A percentile compares a stretch with the other conserved stretches of the same genome.
These are phyloP conservation scores for Graptemys geographica DNA, from an alignment of 2,797 vertebrate species.

Conservation along the genomic window DNA sequence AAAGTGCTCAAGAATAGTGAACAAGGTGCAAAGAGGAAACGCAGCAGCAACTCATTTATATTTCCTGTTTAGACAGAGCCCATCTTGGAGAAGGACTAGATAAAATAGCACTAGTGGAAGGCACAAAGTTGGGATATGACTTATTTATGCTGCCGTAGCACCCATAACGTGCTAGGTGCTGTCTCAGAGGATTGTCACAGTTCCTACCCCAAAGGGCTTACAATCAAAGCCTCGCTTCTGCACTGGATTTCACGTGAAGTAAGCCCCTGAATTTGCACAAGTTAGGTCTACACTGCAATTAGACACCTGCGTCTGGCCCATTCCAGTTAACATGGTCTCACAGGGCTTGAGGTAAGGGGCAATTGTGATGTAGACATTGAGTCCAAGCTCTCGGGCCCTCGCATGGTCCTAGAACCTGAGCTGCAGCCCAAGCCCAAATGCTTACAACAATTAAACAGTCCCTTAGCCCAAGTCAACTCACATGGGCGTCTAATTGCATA, in stretches of 20 bases:
- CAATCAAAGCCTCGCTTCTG: background rate
- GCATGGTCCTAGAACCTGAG: background rate
- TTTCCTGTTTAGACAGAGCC: background rate
- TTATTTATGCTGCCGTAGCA: background rate
- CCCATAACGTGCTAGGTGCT: background rate
- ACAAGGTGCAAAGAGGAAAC: background rate
- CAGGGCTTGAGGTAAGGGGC: background rate
- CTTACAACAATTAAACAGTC: background rate
- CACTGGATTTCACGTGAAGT: fast-evolving
- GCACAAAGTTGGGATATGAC: background rate
- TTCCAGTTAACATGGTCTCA: background rate
- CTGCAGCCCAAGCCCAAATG: background rate
- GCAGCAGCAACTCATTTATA: background rate
- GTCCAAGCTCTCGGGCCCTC: background rate
- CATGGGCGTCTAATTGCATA: background rate
- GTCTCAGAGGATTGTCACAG: background rate
- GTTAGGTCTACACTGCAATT: background rate
- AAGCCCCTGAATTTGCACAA: background rate
- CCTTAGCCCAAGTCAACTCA: background rate
- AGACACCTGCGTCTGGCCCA: background rate
- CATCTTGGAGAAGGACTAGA: background rate
- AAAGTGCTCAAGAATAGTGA: background rate
- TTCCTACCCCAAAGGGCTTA: background rate
- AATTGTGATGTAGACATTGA: background rate
- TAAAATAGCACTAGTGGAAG: background rate